A percentile compares a stretch with the other conserved stretches of the same genome.
Evolutionary conservation across 2,797 vertebrate species (phyloP).

Genomic region (Remorina albescens): DNA sequence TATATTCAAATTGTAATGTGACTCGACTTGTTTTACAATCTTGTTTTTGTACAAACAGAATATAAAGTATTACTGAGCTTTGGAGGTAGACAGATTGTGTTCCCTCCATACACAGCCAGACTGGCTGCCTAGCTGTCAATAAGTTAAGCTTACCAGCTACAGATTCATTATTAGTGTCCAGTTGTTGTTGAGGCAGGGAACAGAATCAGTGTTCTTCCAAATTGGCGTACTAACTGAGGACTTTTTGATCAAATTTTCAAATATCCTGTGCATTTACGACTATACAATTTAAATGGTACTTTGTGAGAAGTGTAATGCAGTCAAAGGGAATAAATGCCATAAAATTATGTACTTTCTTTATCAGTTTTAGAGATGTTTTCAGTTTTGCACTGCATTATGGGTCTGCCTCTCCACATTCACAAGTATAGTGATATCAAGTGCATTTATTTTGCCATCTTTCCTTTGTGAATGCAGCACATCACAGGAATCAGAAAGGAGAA

Average conservation of each 20-base stretch:
- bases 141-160: background rate
- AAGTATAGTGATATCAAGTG: conserved; percentile 19
- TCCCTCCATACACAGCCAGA: background rate
- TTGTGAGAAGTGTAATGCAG: background rate
- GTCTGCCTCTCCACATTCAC: conserved; percentile 2
- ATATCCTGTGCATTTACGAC: background rate
- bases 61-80: background rate
- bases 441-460: conserved; percentile 23
- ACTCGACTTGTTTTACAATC: background rate
- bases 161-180: background rate
- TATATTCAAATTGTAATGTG: no score
- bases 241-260: no score
- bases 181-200: background rate
- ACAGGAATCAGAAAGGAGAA: conserved; percentile 24
- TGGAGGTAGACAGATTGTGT: background rate
- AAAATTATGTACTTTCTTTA: no score
- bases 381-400: conserved; percentile 15
- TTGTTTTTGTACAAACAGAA: background rate
- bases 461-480: conserved; percentile 7
- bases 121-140: no score
- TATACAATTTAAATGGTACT: background rate
- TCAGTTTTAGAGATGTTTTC: background rate
- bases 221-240: background rate
- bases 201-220: background rate
- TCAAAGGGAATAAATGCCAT: background rate